Evolutionary conservation across 2,113 vertebrate species (phyloP).

Genomic region (Origma solitaria): DNA sequence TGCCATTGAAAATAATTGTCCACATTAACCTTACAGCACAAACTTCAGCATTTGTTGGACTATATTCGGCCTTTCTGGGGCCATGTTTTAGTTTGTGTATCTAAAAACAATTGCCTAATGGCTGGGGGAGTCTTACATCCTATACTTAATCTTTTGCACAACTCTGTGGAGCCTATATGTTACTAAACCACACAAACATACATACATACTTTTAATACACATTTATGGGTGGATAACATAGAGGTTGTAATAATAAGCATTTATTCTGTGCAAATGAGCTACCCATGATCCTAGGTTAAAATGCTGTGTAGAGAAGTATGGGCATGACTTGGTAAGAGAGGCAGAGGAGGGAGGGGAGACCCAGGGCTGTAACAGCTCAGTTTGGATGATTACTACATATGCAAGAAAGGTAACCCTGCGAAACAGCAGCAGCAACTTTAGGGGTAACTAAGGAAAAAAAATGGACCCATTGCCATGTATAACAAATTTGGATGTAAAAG

Average conservation of each 20-base stretch:
- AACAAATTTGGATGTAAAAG: background rate
- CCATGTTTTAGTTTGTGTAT: background rate
- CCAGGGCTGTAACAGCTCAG: background rate
- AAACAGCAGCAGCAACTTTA: background rate
- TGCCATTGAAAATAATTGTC: background rate
- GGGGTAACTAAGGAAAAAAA: background rate
- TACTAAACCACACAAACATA: background rate
- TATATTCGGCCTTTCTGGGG: background rate
- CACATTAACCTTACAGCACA: background rate
- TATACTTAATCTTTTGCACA: background rate
- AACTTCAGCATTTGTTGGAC: background rate
- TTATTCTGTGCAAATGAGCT: background rate
- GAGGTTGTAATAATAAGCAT: background rate
- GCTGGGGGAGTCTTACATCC: background rate
- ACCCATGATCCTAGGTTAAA: background rate
- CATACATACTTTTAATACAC: background rate
- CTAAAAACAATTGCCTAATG: background rate
- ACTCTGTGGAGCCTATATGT: background rate
- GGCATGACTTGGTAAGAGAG: background rate
- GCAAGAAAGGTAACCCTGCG: background rate
- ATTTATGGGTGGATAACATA: background rate
- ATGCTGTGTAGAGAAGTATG: background rate
- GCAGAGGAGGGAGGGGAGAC: background rate
- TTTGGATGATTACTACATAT: background rate
- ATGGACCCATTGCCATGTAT: background rate